phyloP scores from a whole-genome alignment of 2,888 invertebrate genomes.

The Amiota minor region DNA sequence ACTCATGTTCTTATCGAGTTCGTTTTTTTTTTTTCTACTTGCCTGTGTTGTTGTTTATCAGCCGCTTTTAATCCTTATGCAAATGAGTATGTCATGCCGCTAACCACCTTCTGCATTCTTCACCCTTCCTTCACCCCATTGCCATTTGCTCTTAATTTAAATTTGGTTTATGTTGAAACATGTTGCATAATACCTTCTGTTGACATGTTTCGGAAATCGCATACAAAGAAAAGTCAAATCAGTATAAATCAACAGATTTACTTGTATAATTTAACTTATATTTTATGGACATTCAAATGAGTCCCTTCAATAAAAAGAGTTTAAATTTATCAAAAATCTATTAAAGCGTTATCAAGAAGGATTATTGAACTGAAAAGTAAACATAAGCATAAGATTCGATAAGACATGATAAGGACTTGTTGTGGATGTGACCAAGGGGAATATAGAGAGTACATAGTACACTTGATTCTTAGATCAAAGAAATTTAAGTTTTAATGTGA shows the following conservation, averaged over 20 bases:
- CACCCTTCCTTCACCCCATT: too few relatives aligned
- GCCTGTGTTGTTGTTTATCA: slow-evolving; percentile 4
- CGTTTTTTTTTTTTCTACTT: neutral
- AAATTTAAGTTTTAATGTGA: too few relatives aligned
- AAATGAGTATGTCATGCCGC: slow-evolving; percentile 10
- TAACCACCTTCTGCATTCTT: too few relatives aligned
- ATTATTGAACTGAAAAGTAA: neutral
- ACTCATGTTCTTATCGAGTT: neutral
- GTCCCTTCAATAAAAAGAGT: neutral
- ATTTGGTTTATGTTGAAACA: neutral
- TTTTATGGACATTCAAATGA: neutral
- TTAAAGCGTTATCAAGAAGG: neutral
- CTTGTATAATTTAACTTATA: neutral
- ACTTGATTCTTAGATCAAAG: too few relatives aligned
- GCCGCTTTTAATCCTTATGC: slow-evolving; percentile 22
- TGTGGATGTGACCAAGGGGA: too few relatives aligned
- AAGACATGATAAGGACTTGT: too few relatives aligned
- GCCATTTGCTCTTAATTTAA: neutral
- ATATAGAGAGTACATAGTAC: too few relatives aligned
- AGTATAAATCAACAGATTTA: slow-evolving; percentile 24
- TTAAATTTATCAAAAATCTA: neutral
- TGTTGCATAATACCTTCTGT: slow-evolving; percentile 22
- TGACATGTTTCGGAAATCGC: slow-evolving; percentile 22
- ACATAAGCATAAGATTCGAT: neutral
- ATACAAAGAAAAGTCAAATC: slow-evolving; percentile 4